Evolutionary conservation across 2,888 invertebrate genomes (phyloP).

Genomic region (Mesopsocus fuscifrons): DNA sequence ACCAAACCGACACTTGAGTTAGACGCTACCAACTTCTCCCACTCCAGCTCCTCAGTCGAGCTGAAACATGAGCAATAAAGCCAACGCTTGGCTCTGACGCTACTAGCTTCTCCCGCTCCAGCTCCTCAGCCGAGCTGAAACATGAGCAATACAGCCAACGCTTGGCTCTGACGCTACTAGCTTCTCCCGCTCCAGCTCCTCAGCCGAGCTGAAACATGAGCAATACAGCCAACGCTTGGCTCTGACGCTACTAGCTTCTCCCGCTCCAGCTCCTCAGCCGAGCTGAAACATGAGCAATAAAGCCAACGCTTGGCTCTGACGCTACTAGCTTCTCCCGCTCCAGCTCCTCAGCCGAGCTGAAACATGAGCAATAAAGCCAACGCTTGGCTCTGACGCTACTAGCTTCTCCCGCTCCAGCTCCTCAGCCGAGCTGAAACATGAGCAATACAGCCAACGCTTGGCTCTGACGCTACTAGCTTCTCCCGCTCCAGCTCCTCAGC

Average conservation of each 20-base stretch:
- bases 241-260: slow-evolving; percentile 32
- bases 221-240: too few relatives aligned
- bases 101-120: slow-evolving; percentile 33
- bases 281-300: too few relatives aligned
- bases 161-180: slow-evolving; percentile 30
- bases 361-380: too few relatives aligned
- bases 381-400: slow-evolving; percentile 29
- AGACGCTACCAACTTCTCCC: too few relatives aligned
- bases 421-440: slow-evolving; percentile 27
- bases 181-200: slow-evolving; percentile 31
- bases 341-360: slow-evolving; percentile 26
- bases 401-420: slow-evolving; percentile 32
- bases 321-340: slow-evolving; percentile 33
- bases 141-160: too few relatives aligned
- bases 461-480: slow-evolving; percentile 30
- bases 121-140: slow-evolving; percentile 26
- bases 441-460: too few relatives aligned
- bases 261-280: slow-evolving; percentile 29
- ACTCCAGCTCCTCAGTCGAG: too few relatives aligned
- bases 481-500: slow-evolving; percentile 31
- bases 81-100: slow-evolving; percentile 30
- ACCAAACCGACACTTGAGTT: too few relatives aligned
- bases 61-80: too few relatives aligned
- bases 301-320: slow-evolving; percentile 29
- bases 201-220: slow-evolving; percentile 27